These are phyloP conservation scores for Zootermopsis nevadensis DNA, from an alignment of 2,888 invertebrate species.

Conservation along the genomic window DNA sequence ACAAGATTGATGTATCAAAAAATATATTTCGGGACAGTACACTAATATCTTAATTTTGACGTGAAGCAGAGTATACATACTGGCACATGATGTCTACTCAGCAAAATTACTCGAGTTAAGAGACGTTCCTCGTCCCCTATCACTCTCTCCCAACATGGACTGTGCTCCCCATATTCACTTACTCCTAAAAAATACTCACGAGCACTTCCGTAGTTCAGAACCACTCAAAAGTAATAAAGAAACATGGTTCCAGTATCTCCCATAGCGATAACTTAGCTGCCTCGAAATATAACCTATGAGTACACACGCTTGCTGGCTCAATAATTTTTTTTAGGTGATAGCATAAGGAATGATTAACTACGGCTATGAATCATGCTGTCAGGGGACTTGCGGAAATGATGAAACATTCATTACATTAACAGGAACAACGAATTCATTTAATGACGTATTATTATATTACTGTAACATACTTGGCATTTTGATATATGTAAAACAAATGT, in stretches of 20 bases:
- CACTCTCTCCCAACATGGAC: neutral
- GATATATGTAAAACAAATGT: neutral
- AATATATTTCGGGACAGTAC: neutral
- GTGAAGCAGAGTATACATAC: neutral
- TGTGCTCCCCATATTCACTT: neutral
- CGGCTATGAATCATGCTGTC: neutral
- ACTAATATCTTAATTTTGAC: neutral
- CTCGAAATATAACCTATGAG: neutral
- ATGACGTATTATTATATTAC: neutral
- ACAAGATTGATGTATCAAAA: neutral
- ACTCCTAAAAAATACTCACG: neutral
- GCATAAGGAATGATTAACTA: neutral
- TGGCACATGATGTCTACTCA: neutral
- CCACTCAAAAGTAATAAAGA: slow-evolving; percentile 16
- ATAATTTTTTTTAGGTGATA: neutral
- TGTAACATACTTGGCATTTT: neutral
- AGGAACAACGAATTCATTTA: neutral
- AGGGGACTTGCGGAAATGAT: neutral
- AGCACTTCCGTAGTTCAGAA: neutral
- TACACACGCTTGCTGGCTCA: neutral
- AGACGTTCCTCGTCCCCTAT: neutral
- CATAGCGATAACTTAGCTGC: neutral
- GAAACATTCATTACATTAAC: neutral
- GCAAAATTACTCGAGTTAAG: neutral
- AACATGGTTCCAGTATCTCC: neutral